Conservation (phyloP, 1,140 invertebrate species). For the Microvelia longipes region DNA sequence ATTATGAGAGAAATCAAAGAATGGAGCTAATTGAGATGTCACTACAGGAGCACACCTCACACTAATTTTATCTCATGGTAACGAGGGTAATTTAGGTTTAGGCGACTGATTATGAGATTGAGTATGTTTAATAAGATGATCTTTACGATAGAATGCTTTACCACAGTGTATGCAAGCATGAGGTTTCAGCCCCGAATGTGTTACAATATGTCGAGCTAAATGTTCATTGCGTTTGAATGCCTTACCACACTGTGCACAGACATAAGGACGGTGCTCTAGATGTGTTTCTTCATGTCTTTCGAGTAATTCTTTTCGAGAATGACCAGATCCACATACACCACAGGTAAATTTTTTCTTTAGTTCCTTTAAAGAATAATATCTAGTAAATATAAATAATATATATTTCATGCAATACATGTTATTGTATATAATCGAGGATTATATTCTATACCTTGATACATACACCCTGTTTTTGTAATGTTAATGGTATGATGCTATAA, state of each 20-base stretch:
- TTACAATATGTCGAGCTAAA: conserved; percentile 62
- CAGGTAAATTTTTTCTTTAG: conserved; percentile 20
- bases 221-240: conserved; percentile 73
- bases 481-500: too few relatives aligned
- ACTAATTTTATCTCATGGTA: not conserved
- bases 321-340: conserved; percentile 24
- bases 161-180: conserved; percentile 62
- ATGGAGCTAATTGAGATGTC: not conserved
- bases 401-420: too few relatives aligned
- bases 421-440: too few relatives aligned
- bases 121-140: conserved; percentile 45
- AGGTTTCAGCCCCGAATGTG: conserved; percentile 67
- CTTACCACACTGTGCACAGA: conserved; percentile 66
- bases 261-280: conserved; percentile 34
- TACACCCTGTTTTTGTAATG: too few relatives aligned
- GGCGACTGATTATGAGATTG: conserved; percentile 38
- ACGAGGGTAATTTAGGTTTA: not conserved
- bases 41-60: not conserved
- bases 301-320: conserved; percentile 25
- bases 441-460: too few relatives aligned
- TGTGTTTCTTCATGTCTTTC: conserved; percentile 23
- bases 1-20: not conserved
- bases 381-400: too few relatives aligned
- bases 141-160: conserved; percentile 68
- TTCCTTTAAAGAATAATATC: conserved; percentile 8